Percentiles rank a stretch among this genome's conserved stretches.
phyloP scores from a whole-genome alignment of 1,140 invertebrate species.

The Achroia grisella region DNA sequence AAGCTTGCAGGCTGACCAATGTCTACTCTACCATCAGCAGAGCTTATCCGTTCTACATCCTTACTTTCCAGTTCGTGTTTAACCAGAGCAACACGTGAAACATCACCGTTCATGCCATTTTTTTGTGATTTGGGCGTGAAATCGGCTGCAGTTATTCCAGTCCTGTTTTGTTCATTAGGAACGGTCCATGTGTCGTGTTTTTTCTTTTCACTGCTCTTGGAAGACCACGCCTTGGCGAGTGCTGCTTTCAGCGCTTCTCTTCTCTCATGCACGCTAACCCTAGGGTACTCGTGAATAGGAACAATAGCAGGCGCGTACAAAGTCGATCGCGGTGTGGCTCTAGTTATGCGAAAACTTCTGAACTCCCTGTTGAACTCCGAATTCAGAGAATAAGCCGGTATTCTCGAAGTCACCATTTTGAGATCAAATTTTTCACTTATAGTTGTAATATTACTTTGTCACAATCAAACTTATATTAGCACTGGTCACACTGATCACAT shows the following conservation, averaged over 20 bases:
- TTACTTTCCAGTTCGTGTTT: conserved; percentile 65
- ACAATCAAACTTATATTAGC: conserved; percentile 47
- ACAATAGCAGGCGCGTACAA: conserved; percentile 66
- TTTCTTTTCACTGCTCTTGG: conserved; percentile 67
- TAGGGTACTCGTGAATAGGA: conserved; percentile 70
- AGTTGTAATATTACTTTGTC: conserved; percentile 38
- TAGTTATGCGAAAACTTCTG: conserved; percentile 71
- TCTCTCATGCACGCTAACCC: conserved; percentile 68
- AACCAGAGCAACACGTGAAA: conserved; percentile 49
- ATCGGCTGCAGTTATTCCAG: conserved; percentile 46
- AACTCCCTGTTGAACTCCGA: conserved; percentile 74
- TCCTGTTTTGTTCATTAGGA: conserved; percentile 54
- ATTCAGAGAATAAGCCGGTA: conserved; percentile 73
- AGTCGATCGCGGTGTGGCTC: conserved; percentile 62
- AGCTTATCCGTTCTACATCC: conserved; percentile 39
- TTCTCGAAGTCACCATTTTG: conserved; percentile 74
- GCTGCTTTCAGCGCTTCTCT: conserved; percentile 67
- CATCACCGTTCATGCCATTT: conserved; percentile 36
- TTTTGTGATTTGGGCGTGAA: conserved; percentile 45
- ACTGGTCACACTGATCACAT: conserved; percentile 65
- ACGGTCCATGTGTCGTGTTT: conserved; percentile 67
- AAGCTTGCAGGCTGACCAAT: conserved; percentile 45
- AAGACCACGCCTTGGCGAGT: conserved; percentile 71
- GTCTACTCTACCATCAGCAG: conserved; percentile 40
- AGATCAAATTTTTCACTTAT: conserved; percentile 63